Conservation (phyloP, 2,113 vertebrate species). For the Sebastes fasciatus region DNA sequence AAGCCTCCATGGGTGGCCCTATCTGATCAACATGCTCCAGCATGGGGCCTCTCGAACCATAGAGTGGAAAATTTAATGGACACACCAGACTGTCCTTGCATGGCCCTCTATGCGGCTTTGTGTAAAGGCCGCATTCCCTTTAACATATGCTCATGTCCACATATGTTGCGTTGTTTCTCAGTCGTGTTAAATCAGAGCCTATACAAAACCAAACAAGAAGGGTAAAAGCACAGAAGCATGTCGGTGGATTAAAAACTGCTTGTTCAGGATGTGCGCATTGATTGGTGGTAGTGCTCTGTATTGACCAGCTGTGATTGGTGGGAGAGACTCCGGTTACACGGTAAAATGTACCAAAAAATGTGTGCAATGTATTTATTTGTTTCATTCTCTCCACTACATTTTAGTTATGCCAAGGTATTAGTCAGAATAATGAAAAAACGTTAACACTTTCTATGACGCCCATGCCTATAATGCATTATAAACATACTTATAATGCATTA, state of each 20-base stretch:
- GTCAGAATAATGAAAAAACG: background rate
- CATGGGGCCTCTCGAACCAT: constrained; percentile 64
- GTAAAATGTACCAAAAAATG: background rate
- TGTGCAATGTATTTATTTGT: background rate
- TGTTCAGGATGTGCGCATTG: background rate
- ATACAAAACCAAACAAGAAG: background rate
- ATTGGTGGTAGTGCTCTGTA: background rate
- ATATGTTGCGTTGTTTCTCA: background rate
- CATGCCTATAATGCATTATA: no score
- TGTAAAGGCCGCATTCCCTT: constrained; percentile 16
- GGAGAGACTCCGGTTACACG: background rate
- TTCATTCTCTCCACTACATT: background rate
- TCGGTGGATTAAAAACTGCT: background rate
- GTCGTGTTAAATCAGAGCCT: background rate
- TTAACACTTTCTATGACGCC: no score
- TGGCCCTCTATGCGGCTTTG: constrained; percentile 27
- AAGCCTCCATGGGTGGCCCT: constrained; percentile 72
- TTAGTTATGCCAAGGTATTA: background rate
- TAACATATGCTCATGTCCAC: constrained; percentile 1
- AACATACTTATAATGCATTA: no score
- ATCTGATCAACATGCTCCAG: constrained; percentile 75
- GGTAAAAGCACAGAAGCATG: background rate
- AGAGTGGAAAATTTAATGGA: constrained; percentile 66
- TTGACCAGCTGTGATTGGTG: background rate
- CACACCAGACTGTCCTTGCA: constrained; percentile 54